Base-by-base conservation (phyloP, 2,888 invertebrate species). In the Aproaerema taeniolella region DNA sequence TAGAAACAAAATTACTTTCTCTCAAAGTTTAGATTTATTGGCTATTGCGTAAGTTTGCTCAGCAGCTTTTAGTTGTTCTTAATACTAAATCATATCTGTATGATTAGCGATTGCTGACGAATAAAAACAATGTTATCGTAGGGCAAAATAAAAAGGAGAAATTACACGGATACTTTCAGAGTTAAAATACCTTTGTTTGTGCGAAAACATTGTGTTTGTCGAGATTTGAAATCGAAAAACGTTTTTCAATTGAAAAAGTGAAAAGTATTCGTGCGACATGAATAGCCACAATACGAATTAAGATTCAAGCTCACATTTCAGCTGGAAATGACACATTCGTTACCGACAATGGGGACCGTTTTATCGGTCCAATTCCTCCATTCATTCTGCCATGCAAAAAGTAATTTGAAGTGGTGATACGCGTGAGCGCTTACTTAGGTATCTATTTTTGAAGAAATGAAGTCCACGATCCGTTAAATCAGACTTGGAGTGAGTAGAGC, bases 11-110 rank as follows among this genome's bases (percentile, higher is more conserved):
- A 79, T 80, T 79, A 81, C 79, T 79, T 80, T 75, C 74, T 73
- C 74, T 61, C 68, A 67, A 80, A 81, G 72, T 80, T 80, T 70
- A 75, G 80, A 82, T 85, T 85, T 83, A 85, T 83, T 75, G 76
- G 66, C 62, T 64, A 71, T 72, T 72, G 71, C 69, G 73, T 73
- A 73, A 75, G 68, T 73, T 73, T 50, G 60, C 64, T 76, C 69
- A 63, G 66, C 64, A 70, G 66, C 66, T 68, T 73, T 67, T 72
- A 72, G 69, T 75, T 76, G 75, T 73, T 71, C 72, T 72, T 71
- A 70, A 68, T 71, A 75, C 67, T 81, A 77, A 79, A 82, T 82
- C 80, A 82, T 73, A 75, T 67, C 56, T 65, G 50, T 63, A 55
- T 65, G 75, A 76, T 81, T 68, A 69, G 67, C 61, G 61, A 72